Evolutionary conservation across 2,797 vertebrate species (phyloP).

Genomic region (Brachyalestes nurse): DNA sequence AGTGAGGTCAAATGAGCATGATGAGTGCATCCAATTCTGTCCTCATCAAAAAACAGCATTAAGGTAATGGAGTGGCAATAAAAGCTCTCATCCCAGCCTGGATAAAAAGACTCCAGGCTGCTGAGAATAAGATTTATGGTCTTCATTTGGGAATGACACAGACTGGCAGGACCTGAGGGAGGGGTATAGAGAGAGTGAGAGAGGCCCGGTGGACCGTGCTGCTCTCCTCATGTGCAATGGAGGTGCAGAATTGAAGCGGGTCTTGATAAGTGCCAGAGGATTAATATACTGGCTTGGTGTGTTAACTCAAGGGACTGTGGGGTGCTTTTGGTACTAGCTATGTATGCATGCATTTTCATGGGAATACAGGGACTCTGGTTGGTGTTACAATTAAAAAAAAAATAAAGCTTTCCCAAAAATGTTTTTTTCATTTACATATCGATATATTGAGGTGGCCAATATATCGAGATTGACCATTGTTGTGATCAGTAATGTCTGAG

Average conservation of each 20-base stretch:
- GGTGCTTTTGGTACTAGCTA: conserved; percentile 28
- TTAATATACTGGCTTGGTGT: conserved; percentile 42
- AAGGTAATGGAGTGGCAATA: conserved; percentile 14
- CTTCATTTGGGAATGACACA: conserved; percentile 30
- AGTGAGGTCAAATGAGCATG: background rate
- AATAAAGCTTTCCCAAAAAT: no score
- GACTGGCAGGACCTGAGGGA: conserved; percentile 24
- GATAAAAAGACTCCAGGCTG: conserved; percentile 15
- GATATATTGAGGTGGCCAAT: no score
- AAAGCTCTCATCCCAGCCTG: background rate
- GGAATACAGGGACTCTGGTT: no score
- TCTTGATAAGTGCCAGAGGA: conserved; percentile 48
- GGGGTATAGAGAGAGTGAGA: conserved; percentile 8
- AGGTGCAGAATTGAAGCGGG: conserved; percentile 30
- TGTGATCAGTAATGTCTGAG: no score
- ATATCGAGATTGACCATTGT: no score
- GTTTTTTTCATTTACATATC: no score
- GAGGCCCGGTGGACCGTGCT: background rate
- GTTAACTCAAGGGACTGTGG: conserved; percentile 28
- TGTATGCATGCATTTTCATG: conserved; percentile 30
- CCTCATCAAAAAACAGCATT: conserved; percentile 27
- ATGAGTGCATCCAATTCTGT: background rate
- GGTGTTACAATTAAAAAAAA: no score
- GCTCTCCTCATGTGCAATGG: conserved; percentile 19
- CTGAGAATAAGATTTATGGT: conserved; percentile 28